Evolutionary conservation across 2,797 vertebrate species (phyloP), one percentile per base, ranked within the genome.

Genomic region (Myoxocephalus aenaeus): DNA sequence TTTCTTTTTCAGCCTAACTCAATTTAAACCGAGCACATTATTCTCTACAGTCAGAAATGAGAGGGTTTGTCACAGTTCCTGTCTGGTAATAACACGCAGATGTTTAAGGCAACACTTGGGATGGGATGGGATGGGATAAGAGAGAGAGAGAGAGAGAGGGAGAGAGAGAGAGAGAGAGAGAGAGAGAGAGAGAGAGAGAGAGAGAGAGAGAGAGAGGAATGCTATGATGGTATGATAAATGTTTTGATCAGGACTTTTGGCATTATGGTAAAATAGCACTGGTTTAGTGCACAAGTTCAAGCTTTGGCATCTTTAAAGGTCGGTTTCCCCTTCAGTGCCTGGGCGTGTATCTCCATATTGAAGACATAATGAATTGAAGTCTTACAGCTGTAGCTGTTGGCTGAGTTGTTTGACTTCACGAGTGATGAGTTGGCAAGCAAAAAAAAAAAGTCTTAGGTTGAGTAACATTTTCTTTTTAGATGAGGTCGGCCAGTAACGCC

Each of bases 61-160:
- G 53, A 75, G 63, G 44, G 20, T 67, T 87, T 87, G 84, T 87
- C 76, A 72, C 53, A 29, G 64, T 66, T 89, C 75, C 76, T 79
- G 54, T 73, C 82, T 32, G 38, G 38, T 89, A 90, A 93, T 86
- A 75, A 80, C 61, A 77, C 68, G 75, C 91, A 91, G 86, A 91
- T 90, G 88, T 88, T 44, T 8, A 53, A 83, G 50, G 69, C 67
- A 67, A 36, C 75, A 63, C 46, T 68, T 32, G 57, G 66, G 79
- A 69, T 27, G 25, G 25, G 25, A 27, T 27, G 25, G 36, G n/a
- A 74, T 3, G 29, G 4, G 29, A 15, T 29, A 61, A 69, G 53
- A 46, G 40, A 59, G 42, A 68, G 50, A 65, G 36, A 65, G 54
- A 34, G 4, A 34, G 32, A 34, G 4, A 34, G 32, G 5, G 4